A percentile compares a stretch with the other conserved stretches of the same genome.
Evolutionary conservation across 2,113 vertebrate genomes (phyloP).

Genomic region (Scomber japonicus): DNA sequence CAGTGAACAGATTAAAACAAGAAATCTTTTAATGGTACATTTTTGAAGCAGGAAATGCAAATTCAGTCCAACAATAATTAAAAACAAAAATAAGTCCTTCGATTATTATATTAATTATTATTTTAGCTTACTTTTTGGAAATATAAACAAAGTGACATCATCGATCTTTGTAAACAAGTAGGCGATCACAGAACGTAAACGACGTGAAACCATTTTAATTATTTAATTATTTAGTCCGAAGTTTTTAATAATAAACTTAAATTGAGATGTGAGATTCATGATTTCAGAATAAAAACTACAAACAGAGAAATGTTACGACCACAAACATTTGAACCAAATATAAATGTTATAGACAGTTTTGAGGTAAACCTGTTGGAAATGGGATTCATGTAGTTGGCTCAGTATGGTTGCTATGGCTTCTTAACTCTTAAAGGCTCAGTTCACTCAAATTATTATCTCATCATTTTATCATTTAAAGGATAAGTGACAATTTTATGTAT

Average conservation of each 20-base stretch:
- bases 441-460: constrained; percentile 8
- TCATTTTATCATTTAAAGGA: too few relatives aligned
- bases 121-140: not conserved
- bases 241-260: not conserved
- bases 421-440: constrained; percentile 34
- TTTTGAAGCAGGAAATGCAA: constrained; percentile 28
- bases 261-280: not conserved
- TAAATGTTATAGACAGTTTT: not conserved
- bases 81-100: constrained; percentile 12
- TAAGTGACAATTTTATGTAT: too few relatives aligned
- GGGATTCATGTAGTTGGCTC: constrained; percentile 19
- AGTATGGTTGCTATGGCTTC: constrained; percentile 40
- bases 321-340: not conserved
- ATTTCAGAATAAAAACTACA: not conserved
- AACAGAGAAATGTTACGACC: constrained; percentile 51
- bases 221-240: not conserved
- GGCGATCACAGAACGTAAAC: not conserved
- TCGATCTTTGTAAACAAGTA: constrained; percentile 40
- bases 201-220: not conserved
- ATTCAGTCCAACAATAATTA: constrained; percentile 11
- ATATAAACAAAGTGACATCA: constrained; percentile 20
- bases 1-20: constrained; percentile 19
- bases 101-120: constrained; percentile 3
- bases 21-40: constrained; percentile 25
- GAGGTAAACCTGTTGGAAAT: constrained; percentile 43